Conservation (phyloP, 2,797 vertebrate genomes). For the Oreortyx pictus region DNA sequence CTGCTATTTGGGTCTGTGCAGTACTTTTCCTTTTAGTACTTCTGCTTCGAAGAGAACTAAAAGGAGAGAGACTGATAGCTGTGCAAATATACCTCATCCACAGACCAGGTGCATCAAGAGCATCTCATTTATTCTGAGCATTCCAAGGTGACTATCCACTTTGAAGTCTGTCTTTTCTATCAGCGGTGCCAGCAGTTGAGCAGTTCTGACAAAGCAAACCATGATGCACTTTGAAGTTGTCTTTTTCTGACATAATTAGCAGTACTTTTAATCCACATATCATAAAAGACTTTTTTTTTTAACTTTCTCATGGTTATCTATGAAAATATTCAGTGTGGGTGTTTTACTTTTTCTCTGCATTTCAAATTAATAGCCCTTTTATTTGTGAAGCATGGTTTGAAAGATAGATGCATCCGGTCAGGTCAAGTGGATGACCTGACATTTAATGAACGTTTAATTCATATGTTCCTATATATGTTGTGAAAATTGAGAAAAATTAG, state of each 20-base stretch:
- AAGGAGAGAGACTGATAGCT: not conserved
- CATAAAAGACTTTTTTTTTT: not conserved
- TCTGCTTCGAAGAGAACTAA: not conserved
- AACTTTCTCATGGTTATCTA: not conserved
- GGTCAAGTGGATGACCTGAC: not conserved
- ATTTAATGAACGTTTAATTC: not conserved
- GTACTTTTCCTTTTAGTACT: not conserved
- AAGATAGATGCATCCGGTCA: not conserved
- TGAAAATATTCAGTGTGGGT: not conserved
- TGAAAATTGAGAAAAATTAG: not conserved
- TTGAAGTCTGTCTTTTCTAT: conserved; percentile 51
- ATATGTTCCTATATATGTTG: not conserved
- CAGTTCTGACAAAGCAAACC: conserved; percentile 4
- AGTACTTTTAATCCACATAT: not conserved
- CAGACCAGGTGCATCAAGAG: not conserved
- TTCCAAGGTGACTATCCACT: conserved; percentile 46
- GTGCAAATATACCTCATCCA: not conserved
- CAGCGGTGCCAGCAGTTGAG: conserved; percentile 4
- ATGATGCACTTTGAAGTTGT: conserved; percentile 44
- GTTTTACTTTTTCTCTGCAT: not conserved
- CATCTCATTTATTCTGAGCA: not conserved
- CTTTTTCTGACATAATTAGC: not conserved
- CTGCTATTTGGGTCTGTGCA: not conserved
- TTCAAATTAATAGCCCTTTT: not conserved
- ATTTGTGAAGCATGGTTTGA: not conserved